Evolutionary conservation across 2,797 vertebrate species (phyloP), one percentile per base, ranked within the genome.

Genomic region (Chaunax sp.): DNA sequence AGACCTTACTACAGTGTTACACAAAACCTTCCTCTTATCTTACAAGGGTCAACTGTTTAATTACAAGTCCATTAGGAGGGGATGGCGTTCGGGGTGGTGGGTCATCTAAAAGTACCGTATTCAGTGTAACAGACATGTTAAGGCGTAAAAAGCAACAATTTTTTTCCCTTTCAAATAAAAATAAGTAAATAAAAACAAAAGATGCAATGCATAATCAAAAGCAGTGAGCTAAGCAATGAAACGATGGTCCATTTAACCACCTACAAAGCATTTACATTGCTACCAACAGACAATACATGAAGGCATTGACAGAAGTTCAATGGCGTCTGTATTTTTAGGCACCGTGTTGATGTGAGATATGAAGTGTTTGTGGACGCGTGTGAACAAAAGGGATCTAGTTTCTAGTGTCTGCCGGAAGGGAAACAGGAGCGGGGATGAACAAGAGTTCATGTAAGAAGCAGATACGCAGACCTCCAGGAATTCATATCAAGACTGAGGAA

Each of bases 321-420:
- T 87, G 92, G 95, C 94, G 92, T 93, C 95, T 98, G 96, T 96
- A 96, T 97, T 98, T 98, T 97, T 97, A 99, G 97, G 97, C 98
- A 99, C 98, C 97, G 96, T 97, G 95, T 97, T 95, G 95, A 88
- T 92, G 85, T 91, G 89, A 83, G 61, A 84, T 82, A 86, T 85
- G 72, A 83, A 83, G 83, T 81, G 82, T 81, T 69, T 68, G 81
- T 77, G 80, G 53, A 53, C 1, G 30, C 37, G 58, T 79, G 72
- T 71, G 75, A 75, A 77, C 72, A 37, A 62, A 68, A 68, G 59
- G 60, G 72, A 61, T 60, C 51, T 55, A 12, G 46, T 38, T n/a
- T 66, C 69, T 75, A 69, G 68, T 59, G 77, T 85, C 71, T 83
- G 79, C 69, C 57, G 43, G 22, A 54, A 25, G 51, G 49, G 61